These are phyloP conservation scores for Pelosia muscerda DNA, from an alignment of 2,888 invertebrate genomes.

Conservation along the genomic window DNA sequence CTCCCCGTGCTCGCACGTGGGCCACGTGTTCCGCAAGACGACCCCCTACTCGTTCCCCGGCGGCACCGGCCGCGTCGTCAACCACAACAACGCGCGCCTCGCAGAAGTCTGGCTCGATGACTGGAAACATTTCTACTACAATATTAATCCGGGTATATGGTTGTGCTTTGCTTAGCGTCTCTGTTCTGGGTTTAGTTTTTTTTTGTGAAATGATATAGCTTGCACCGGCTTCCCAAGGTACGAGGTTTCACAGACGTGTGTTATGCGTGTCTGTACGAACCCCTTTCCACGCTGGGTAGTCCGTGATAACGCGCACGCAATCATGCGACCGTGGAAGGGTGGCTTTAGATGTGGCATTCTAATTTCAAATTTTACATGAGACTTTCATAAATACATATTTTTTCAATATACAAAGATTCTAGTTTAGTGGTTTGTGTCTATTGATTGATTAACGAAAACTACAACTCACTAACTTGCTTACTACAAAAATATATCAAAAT, in stretches of 20 bases:
- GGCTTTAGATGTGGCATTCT: neutral
- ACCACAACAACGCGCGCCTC: slow-evolving; percentile 99
- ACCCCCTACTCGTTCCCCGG: slow-evolving; percentile 99
- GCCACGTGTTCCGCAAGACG: slow-evolving; percentile 98
- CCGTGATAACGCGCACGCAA: too few relatives aligned
- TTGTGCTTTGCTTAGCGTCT: slow-evolving; percentile 13
- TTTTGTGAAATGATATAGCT: neutral
- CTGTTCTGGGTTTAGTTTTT: slow-evolving; percentile 16
- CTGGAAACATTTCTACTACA: slow-evolving; percentile 99
- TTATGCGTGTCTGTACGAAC: too few relatives aligned
- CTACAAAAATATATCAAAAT: too few relatives aligned
- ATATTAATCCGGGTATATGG: slow-evolving; percentile 96
- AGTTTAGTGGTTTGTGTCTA: neutral
- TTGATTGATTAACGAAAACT: neutral
- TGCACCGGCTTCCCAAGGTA: too few relatives aligned
- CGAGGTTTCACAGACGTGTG: too few relatives aligned
- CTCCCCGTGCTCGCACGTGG: slow-evolving; percentile 97
- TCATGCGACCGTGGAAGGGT: too few relatives aligned
- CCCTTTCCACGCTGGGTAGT: too few relatives aligned
- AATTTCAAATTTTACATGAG: neutral
- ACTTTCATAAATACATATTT: neutral
- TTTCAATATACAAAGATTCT: neutral
- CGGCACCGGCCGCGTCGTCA: slow-evolving; percentile 98
- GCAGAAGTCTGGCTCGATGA: slow-evolving; percentile 99
- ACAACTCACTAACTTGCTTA: too few relatives aligned